Percentiles rank a stretch among this genome's conserved stretches.
Evolutionary conservation across 2,888 invertebrate genomes (phyloP).

Genomic region (Lysandra coridon): DNA sequence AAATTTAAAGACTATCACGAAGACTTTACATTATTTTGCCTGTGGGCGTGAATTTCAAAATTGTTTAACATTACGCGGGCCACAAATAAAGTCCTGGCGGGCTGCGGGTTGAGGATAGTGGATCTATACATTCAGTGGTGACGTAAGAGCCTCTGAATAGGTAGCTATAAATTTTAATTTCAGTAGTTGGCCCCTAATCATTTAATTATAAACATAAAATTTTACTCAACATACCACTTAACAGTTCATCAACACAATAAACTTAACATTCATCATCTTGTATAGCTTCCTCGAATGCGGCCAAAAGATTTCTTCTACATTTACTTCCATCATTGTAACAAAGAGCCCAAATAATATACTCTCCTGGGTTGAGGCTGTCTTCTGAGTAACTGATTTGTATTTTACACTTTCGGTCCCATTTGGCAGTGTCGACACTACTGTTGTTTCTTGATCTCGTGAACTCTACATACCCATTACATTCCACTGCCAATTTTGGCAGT

Average conservation of each 20-base stretch:
- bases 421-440: conserved; percentile 65
- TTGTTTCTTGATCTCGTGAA: conserved; percentile 66
- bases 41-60: no score
- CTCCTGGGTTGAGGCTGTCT: conserved; percentile 73
- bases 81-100: no score
- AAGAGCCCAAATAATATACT: conserved; percentile 81
- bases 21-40: no score
- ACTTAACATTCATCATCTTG: conserved; percentile 47
- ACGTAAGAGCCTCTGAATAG: no score
- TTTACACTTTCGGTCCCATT: conserved; percentile 83
- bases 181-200: background rate
- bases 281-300: conserved; percentile 72
- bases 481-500: conserved; percentile 67
- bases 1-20: no score
- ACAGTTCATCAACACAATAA: background rate
- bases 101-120: no score
- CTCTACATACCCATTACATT: conserved; percentile 72
- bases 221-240: background rate
- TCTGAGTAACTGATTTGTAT: conserved; percentile 82
- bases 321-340: conserved; percentile 82
- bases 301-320: conserved; percentile 80
- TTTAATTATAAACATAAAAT: background rate
- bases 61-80: no score
- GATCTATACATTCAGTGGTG: no score
- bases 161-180: background rate